Conservation (phyloP, 2,797 vertebrate species). For the Amazona ochrocephala region DNA sequence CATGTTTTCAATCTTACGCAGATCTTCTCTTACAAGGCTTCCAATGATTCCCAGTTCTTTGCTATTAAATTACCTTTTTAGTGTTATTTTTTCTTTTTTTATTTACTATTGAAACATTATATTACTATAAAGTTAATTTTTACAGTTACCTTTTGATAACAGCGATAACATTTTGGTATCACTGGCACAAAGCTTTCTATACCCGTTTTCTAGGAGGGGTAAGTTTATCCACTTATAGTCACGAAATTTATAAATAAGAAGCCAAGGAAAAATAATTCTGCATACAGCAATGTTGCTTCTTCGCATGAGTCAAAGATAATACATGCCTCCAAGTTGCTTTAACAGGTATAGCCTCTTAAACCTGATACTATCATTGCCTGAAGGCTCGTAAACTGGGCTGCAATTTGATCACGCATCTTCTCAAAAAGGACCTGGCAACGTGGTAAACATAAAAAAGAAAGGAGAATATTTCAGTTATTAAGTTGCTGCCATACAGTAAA, state of each 20-base stretch:
- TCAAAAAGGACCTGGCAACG: slow-evolving; percentile 35
- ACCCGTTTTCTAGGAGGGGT: neutral
- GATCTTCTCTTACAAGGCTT: neutral
- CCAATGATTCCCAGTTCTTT: neutral
- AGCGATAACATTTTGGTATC: neutral
- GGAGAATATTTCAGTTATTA: neutral
- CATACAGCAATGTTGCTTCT: neutral
- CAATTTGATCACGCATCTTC: slow-evolving; percentile 20
- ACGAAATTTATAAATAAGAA: neutral
- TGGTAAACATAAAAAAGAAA: neutral
- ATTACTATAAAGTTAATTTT: neutral
- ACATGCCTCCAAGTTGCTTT: slow-evolving; percentile 23
- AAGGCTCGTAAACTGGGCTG: slow-evolving; percentile 10
- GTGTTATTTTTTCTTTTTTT: neutral
- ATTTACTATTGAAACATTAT: neutral
- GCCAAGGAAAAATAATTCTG: slow-evolving; percentile 5
- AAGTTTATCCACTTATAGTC: neutral
- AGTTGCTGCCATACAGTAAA: neutral
- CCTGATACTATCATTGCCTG: slow-evolving; percentile 33
- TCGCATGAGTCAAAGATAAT: slow-evolving; percentile 37
- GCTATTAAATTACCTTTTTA: neutral
- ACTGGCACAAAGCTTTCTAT: neutral
- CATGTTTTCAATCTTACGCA: neutral
- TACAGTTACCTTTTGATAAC: neutral
- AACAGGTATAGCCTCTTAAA: slow-evolving; percentile 39